Conservation (phyloP, 2,888 invertebrate species). For the Cosmia pyralina region DNA sequence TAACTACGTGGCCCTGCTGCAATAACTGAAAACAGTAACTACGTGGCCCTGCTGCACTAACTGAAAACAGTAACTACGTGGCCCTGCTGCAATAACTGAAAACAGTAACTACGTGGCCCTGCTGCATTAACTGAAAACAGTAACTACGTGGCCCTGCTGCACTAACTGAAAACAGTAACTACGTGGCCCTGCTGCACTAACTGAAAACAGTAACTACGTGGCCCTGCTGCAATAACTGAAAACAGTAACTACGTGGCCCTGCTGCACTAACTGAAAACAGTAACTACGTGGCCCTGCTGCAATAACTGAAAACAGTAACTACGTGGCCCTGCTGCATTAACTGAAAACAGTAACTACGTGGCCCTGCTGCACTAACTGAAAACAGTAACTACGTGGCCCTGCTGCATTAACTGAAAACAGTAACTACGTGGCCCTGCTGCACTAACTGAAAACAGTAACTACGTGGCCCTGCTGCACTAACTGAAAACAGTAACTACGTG, state of each 20-base stretch:
- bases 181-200: neutral
- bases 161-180: neutral
- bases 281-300: too few species aligned
- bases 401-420: neutral
- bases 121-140: neutral
- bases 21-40: neutral
- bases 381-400: too few species aligned
- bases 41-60: neutral
- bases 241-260: too few species aligned
- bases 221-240: neutral
- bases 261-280: neutral
- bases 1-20: too few species aligned
- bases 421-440: too few species aligned
- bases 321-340: neutral
- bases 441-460: neutral
- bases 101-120: too few species aligned
- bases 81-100: neutral
- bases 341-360: neutral
- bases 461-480: neutral
- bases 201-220: neutral
- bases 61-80: neutral
- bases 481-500: neutral
- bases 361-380: neutral
- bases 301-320: neutral
- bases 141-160: too few species aligned